Percentiles rank a stretch among this genome's conserved stretches.
Evolutionary conservation across 2,797 vertebrate genomes (phyloP).

Genomic region (Phoxinus dragarum): DNA sequence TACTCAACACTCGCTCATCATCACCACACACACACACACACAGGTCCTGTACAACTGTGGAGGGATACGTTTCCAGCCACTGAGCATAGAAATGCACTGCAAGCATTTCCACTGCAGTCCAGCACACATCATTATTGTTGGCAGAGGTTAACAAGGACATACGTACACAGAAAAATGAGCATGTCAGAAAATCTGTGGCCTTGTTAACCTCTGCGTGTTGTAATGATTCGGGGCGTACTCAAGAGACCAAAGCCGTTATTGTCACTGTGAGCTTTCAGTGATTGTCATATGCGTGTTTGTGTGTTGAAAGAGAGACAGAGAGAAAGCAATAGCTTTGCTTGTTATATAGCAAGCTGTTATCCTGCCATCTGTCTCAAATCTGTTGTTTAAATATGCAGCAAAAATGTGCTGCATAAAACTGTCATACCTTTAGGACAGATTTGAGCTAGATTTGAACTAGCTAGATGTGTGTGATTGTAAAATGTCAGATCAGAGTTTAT

Average conservation of each 20-base stretch:
- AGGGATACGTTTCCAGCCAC: slow-evolving; percentile 46
- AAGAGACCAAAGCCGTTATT: slow-evolving; percentile 14
- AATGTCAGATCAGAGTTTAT: not conserved
- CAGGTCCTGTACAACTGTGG: slow-evolving; percentile 3
- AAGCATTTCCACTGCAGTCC: slow-evolving; percentile 40
- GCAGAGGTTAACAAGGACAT: slow-evolving; percentile 59
- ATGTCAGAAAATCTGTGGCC: slow-evolving; percentile 47
- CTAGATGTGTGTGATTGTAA: slow-evolving; percentile 18
- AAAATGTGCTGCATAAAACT: slow-evolving; percentile 10
- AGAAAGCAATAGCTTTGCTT: slow-evolving; percentile 1
- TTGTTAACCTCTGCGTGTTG: slow-evolving; percentile 50
- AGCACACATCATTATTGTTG: slow-evolving; percentile 46
- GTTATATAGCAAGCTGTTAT: slow-evolving; percentile 26
- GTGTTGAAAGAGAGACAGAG: not conserved
- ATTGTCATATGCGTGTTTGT: slow-evolving; percentile 33
- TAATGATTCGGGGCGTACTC: slow-evolving; percentile 30
- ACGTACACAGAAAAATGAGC: slow-evolving; percentile 47
- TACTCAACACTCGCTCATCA: slow-evolving; percentile 16
- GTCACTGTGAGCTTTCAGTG: slow-evolving; percentile 21
- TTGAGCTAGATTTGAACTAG: not conserved
- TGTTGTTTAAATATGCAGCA: slow-evolving; percentile 41
- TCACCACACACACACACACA: slow-evolving; percentile 43
- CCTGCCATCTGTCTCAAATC: slow-evolving; percentile 50
- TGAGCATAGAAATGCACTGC: slow-evolving; percentile 46
- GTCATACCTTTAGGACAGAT: not conserved